A percentile compares a stretch with the other conserved stretches of the same genome.
Conservation (phyloP, 2,888 invertebrate species). For the Eurois occulta region DNA sequence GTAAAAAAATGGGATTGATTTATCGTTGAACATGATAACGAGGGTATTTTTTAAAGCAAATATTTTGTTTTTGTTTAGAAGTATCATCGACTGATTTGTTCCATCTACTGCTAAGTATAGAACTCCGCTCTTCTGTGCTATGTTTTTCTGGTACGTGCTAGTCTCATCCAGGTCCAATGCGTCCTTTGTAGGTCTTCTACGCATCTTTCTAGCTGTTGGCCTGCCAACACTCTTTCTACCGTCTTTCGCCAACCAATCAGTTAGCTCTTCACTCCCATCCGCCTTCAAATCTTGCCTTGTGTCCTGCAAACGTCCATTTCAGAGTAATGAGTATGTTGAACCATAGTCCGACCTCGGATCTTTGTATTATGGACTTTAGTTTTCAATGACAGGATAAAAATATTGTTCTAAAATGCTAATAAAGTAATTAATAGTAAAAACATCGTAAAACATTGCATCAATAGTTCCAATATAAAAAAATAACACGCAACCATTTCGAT, state of each 20-base stretch:
- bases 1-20: background rate
- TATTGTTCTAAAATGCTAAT: background rate
- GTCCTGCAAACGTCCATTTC: background rate
- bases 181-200: too few species aligned
- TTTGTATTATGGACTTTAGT: background rate
- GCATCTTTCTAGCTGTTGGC: background rate
- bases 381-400: background rate
- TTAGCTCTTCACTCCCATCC: background rate
- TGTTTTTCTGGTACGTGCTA: background rate
- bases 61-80: background rate
- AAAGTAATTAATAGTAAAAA: background rate
- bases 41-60: background rate
- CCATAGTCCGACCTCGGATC: background rate
- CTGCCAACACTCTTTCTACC: too few species aligned
- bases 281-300: background rate
- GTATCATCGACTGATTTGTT: background rate
- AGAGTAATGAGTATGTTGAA: background rate
- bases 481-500: conserved; percentile 31
- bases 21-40: conserved; percentile 1
- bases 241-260: background rate
- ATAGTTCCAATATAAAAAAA: conserved; percentile 4
- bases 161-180: background rate
- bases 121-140: background rate
- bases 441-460: conserved; percentile 16
- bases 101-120: too few species aligned